These are phyloP conservation scores for Chaetops frenatus DNA, from an alignment of 2,113 vertebrate species.

Conservation along the genomic window DNA sequence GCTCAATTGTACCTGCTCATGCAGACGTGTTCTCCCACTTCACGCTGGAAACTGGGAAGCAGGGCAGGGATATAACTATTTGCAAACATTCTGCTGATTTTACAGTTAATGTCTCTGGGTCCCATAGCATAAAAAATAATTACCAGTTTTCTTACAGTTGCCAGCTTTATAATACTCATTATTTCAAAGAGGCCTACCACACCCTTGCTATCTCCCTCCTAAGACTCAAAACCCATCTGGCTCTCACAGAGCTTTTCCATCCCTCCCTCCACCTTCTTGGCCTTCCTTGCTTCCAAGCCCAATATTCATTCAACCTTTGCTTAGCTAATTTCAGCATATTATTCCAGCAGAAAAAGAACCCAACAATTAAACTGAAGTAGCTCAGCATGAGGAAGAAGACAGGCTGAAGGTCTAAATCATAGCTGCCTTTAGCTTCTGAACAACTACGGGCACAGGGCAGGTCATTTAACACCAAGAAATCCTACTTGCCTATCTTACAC, in stretches of 20 bases:
- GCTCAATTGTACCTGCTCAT: background rate
- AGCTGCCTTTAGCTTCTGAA: background rate
- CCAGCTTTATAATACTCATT: background rate
- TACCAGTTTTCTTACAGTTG: background rate
- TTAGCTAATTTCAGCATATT: background rate
- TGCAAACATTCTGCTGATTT: background rate
- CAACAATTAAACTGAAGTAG: background rate
- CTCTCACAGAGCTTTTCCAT: background rate
- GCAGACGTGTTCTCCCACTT: background rate
- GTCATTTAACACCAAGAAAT: background rate
- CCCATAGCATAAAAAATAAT: background rate
- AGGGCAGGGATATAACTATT: accelerated
- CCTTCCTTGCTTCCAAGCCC: background rate
- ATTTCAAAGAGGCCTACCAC: background rate
- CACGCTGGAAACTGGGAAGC: background rate
- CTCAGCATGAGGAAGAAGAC: background rate
- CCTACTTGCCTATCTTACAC: background rate
- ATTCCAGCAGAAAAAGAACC: background rate
- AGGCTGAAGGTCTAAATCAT: background rate
- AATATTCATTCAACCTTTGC: background rate
- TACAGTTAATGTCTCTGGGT: background rate
- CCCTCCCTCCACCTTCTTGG: too few relatives aligned
- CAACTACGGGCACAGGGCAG: background rate
- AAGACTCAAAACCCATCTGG: background rate
- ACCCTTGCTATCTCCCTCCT: background rate